These are phyloP conservation scores for Scaptomyza tumidula DNA, from an alignment of 2,888 invertebrate genomes.

Conservation along the genomic window DNA sequence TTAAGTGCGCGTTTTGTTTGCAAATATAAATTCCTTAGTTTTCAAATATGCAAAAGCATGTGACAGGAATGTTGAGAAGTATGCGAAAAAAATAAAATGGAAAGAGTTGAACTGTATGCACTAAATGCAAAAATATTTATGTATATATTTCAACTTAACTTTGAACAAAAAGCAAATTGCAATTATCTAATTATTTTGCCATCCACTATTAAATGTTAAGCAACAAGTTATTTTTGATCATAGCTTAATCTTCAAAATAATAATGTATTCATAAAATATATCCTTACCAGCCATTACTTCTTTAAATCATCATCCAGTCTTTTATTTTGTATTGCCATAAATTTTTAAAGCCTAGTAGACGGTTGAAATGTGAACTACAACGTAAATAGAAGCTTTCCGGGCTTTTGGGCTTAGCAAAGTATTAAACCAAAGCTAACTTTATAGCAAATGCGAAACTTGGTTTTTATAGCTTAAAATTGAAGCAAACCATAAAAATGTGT, in stretches of 20 bases:
- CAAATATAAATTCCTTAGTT: not conserved
- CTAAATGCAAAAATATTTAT: no score
- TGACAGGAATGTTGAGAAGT: not conserved
- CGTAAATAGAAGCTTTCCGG: not conserved
- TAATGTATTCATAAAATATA: not conserved
- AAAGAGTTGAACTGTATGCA: not conserved
- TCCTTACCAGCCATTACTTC: not conserved
- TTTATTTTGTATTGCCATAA: not conserved
- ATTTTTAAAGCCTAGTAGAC: not conserved
- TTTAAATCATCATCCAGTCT: no score
- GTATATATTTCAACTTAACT: not conserved
- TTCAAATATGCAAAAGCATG: slow-evolving; percentile 1
- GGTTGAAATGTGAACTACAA: not conserved
- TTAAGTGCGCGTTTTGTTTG: slow-evolving; percentile 11
- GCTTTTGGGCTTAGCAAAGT: slow-evolving; percentile 17
- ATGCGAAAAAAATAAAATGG: not conserved
- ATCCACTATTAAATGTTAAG: not conserved
- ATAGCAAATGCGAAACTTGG: slow-evolving; percentile 30
- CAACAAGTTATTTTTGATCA: not conserved
- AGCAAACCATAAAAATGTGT: not conserved
- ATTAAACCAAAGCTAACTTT: slow-evolving; percentile 2
- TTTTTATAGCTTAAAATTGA: not conserved
- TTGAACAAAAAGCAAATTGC: not conserved
- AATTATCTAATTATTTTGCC: not conserved
- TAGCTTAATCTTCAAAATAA: not conserved